A percentile compares a stretch with the other conserved stretches of the same genome.
phyloP scores from a whole-genome alignment of 1,140 invertebrate species.

The Periplaneta americana region DNA sequence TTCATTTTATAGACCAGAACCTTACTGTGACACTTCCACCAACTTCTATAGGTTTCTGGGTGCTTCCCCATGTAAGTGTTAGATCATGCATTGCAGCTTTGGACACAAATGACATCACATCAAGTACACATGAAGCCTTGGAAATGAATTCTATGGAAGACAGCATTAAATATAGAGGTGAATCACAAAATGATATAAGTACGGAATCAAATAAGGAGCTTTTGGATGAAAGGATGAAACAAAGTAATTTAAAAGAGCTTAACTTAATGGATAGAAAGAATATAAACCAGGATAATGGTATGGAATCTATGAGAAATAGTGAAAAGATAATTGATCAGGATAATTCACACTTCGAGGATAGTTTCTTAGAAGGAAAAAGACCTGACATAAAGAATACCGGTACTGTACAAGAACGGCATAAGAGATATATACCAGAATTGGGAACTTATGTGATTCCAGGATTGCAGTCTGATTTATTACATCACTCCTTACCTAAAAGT shows the following conservation, averaged over 20 bases:
- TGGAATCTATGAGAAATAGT: neutral
- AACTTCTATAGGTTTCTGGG: conserved; percentile 51
- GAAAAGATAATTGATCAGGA: neutral
- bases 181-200: neutral
- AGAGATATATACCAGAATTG: neutral
- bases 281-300: neutral
- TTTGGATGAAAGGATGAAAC: neutral
- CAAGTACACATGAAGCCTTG: no score
- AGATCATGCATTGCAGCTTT: conserved; percentile 29
- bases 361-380: neutral
- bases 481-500: neutral
- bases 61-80: conserved; percentile 46
- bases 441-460: neutral
- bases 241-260: neutral
- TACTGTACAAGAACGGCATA: neutral
- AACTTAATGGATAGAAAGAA: neutral
- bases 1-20: conserved; percentile 37
- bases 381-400: neutral
- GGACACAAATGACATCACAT: neutral
- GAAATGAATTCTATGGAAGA: neutral
- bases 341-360: neutral
- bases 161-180: neutral
- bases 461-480: neutral
- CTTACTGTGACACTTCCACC: conserved; percentile 43
- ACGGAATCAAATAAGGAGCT: neutral